Evolutionary conservation across 2,888 invertebrate species (phyloP).

Genomic region (Reticulitermes lucifugus): DNA sequence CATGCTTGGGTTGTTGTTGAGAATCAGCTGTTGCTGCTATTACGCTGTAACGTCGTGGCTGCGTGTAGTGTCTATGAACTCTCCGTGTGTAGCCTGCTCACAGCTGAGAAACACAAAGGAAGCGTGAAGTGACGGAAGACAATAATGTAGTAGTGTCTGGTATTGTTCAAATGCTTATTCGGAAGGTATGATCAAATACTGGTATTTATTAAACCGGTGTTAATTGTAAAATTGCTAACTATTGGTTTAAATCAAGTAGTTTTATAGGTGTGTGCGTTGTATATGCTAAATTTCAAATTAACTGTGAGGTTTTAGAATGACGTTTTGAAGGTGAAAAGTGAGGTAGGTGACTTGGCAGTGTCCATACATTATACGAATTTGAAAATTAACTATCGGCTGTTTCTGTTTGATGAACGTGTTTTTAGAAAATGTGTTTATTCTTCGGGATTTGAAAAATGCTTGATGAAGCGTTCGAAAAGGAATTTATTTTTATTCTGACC

Average conservation of each 20-base stretch:
- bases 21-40: constrained; percentile 25
- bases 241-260: not conserved
- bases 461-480: too few relatives aligned
- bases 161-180: not conserved
- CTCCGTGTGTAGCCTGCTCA: not conserved
- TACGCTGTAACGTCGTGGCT: not conserved
- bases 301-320: not conserved
- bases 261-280: not conserved
- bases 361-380: not conserved
- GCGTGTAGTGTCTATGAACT: not conserved
- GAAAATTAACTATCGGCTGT: not conserved
- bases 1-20: too few relatives aligned
- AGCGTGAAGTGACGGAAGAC: not conserved
- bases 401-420: not conserved
- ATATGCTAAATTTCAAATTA: not conserved
- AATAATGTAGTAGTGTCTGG: not conserved
- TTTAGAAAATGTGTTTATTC: not conserved
- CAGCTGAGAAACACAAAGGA: constrained; percentile 2
- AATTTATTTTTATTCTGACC: not conserved
- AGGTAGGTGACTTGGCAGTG: not conserved
- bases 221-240: not conserved
- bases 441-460: not conserved
- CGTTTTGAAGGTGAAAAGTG: not conserved
- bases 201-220: not conserved
- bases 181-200: not conserved